A percentile compares a stretch with the other conserved stretches of the same genome.
phyloP scores from a whole-genome alignment of 2,888 invertebrate genomes.

The Tetramorium bicarinatum region DNA sequence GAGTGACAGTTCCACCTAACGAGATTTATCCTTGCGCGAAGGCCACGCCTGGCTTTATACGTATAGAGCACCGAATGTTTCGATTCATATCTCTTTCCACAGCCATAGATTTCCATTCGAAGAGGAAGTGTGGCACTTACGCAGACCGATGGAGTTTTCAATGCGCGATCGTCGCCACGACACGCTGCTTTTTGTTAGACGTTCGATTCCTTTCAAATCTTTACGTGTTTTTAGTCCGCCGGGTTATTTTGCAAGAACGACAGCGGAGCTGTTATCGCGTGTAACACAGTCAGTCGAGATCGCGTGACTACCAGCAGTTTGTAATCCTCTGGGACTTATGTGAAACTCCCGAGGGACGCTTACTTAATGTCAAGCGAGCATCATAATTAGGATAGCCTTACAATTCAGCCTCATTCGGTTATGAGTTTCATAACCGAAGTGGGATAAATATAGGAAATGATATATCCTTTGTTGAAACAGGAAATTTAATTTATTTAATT shows the following conservation, averaged over 20 bases:
- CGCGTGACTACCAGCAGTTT: slow-evolving; percentile 64
- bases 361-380: slow-evolving; percentile 64
- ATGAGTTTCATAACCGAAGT: slow-evolving; percentile 49
- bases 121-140: not conserved
- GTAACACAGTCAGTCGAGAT: slow-evolving; percentile 44
- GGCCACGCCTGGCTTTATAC: slow-evolving; percentile 16
- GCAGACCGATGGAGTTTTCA: not conserved
- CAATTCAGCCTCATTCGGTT: not conserved
- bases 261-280: slow-evolving; percentile 22
- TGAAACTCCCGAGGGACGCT: slow-evolving; percentile 69
- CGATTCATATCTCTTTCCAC: not conserved
- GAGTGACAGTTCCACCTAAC: slow-evolving; percentile 51
- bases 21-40: slow-evolving; percentile 50
- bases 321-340: slow-evolving; percentile 64
- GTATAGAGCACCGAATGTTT: slow-evolving; percentile 11
- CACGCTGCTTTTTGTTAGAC: not conserved
- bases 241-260: slow-evolving; percentile 11
- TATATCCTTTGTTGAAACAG: not conserved
- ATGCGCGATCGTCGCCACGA: not conserved
- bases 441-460: slow-evolving; percentile 11
- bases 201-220: not conserved
- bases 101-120: not conserved
- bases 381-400: slow-evolving; percentile 57
- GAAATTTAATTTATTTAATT: not conserved
- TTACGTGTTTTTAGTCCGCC: not conserved